Conservation (phyloP, 1,140 invertebrate species). For the Anthonomus grandis region DNA sequence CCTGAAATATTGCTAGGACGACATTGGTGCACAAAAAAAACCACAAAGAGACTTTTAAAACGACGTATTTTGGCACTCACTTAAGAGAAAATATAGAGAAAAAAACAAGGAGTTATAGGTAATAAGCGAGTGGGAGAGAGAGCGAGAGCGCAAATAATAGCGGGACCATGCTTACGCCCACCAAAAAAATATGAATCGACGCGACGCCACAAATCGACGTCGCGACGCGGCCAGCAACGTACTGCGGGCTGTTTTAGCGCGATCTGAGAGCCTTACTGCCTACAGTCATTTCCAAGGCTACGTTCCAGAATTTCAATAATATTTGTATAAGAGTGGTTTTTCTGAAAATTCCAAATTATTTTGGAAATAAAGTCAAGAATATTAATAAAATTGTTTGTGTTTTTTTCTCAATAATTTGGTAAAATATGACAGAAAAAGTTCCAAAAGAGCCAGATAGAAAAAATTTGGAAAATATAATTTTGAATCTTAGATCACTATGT, state of each 20-base stretch:
- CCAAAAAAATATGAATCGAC: not conserved
- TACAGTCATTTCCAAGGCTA: not conserved
- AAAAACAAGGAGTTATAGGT: conserved; percentile 1
- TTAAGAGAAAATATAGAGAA: not conserved
- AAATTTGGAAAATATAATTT: not conserved
- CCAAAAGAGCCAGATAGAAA: not conserved
- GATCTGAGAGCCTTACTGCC: not conserved
- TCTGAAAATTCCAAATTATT: too few relatives aligned
- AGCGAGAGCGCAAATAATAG: conserved; percentile 7
- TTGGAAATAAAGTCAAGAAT: too few relatives aligned
- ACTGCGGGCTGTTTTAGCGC: conserved; percentile 11
- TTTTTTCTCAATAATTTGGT: not conserved
- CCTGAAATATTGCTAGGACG: not conserved
- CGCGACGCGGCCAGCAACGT: conserved; percentile 15
- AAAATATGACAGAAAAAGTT: not conserved
- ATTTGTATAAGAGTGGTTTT: too few relatives aligned
- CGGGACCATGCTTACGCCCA: conserved; percentile 22
- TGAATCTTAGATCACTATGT: not conserved
- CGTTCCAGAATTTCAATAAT: not conserved
- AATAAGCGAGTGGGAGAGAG: conserved; percentile 1
- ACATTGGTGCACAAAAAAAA: not conserved
- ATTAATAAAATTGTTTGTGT: not conserved
- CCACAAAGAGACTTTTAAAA: not conserved
- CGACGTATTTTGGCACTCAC: conserved; percentile 6
- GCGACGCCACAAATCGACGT: conserved; percentile 5